These are phyloP conservation scores for Rhamnusium bicolor DNA, from an alignment of 2,888 invertebrate genomes.

Conservation along the genomic window DNA sequence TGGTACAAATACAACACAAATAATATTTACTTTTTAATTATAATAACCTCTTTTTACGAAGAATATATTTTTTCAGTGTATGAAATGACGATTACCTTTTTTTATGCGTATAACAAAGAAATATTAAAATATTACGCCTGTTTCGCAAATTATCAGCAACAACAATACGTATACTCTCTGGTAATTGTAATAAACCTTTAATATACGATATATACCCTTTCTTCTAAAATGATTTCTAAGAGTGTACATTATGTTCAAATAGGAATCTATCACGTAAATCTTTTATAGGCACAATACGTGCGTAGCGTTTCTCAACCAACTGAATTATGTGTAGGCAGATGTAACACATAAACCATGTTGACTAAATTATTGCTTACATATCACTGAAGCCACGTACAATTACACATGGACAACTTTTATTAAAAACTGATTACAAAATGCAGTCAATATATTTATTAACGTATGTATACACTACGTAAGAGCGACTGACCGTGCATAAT, in stretches of 20 bases:
- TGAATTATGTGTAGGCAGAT: constrained; percentile 31
- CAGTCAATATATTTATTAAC: background rate
- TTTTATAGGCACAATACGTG: constrained; percentile 28
- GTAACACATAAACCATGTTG: constrained; percentile 1
- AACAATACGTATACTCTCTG: too few species aligned
- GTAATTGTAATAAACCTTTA: too few species aligned
- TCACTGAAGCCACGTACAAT: constrained; percentile 30
- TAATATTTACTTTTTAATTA: too few species aligned
- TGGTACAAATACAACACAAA: too few species aligned
- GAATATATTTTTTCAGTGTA: too few species aligned
- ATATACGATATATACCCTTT: too few species aligned
- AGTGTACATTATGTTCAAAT: constrained; percentile 3
- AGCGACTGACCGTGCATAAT: background rate
- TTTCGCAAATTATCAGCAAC: too few species aligned
- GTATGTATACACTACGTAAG: background rate
- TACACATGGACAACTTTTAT: constrained; percentile 9
- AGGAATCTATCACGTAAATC: constrained; percentile 34
- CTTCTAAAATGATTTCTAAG: background rate
- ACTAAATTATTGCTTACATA: constrained; percentile 15
- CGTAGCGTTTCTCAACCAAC: constrained; percentile 31
- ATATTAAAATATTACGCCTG: too few species aligned
- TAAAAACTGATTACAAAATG: constrained; percentile 20
- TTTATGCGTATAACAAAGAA: too few species aligned
- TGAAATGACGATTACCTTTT: too few species aligned
- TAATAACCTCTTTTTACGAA: too few species aligned